phyloP scores from a whole-genome alignment of 2,888 invertebrate species.

The Ichneumoninae sp. region DNA sequence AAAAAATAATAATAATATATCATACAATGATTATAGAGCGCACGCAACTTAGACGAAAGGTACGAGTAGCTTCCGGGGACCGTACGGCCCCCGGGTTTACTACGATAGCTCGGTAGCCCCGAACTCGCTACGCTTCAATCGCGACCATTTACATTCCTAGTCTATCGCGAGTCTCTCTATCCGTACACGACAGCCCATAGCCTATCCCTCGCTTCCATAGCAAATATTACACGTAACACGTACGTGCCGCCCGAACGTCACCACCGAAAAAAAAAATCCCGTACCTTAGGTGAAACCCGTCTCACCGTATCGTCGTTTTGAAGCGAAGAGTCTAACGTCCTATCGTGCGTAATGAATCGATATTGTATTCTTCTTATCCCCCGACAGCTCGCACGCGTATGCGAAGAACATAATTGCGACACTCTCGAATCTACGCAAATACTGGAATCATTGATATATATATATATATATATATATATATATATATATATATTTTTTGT shows the following conservation, averaged over 20 bases:
- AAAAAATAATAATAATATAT: too few relatives aligned
- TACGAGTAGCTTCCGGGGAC: constrained; percentile 18
- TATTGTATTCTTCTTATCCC: background rate
- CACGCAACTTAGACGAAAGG: background rate
- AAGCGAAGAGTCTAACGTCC: background rate
- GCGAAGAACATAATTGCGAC: background rate
- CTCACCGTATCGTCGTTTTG: background rate
- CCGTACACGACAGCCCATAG: background rate
- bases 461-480: background rate
- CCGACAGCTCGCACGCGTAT: background rate
- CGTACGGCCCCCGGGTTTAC: constrained; percentile 7
- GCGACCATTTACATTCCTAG: constrained; percentile 52
- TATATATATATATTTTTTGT: background rate
- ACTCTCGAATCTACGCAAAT: background rate
- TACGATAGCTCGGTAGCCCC: background rate
- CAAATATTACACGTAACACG: constrained; percentile 35
- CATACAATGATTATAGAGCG: too few relatives aligned
- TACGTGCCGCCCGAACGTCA: constrained; percentile 56
- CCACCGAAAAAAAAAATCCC: constrained; percentile 47
- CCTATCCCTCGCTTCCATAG: constrained; percentile 29
- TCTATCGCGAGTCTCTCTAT: constrained; percentile 34
- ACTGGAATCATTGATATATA: background rate
- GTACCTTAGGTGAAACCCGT: constrained; percentile 30
- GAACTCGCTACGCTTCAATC: constrained; percentile 14
- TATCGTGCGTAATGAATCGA: background rate